Evolutionary conservation across 2,113 vertebrate genomes (phyloP).

Genomic region (Dromaius novaehollandiae): DNA sequence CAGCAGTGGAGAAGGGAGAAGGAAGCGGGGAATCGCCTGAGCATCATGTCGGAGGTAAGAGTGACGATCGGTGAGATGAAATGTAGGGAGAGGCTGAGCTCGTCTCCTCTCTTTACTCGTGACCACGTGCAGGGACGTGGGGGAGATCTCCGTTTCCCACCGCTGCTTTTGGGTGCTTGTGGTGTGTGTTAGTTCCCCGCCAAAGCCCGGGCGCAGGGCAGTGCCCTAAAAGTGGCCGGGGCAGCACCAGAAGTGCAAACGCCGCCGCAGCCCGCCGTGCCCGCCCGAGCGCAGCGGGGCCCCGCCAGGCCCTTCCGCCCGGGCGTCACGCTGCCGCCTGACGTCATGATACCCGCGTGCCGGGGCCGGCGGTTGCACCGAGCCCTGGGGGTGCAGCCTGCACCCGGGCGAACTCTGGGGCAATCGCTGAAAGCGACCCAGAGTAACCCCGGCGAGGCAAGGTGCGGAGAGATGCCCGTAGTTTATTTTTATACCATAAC

Average conservation of each 20-base stretch:
- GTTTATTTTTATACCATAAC: not conserved
- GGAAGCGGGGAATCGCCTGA: not conserved
- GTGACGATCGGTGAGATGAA: not conserved
- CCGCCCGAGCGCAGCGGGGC: not conserved
- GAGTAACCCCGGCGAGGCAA: not conserved
- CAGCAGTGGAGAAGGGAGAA: not conserved
- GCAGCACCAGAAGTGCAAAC: too few relatives aligned
- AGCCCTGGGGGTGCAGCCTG: not conserved
- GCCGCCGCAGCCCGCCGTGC: too few relatives aligned
- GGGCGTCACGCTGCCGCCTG: not conserved
- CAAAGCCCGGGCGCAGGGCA: too few relatives aligned
- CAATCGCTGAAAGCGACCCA: not conserved
- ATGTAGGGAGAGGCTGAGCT: not conserved
- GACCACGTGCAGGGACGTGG: not conserved
- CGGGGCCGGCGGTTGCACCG: too few relatives aligned
- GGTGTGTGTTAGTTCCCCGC: too few relatives aligned
- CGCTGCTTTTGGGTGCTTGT: too few relatives aligned
- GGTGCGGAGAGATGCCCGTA: not conserved
- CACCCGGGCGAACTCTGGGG: not conserved
- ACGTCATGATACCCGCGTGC: too few relatives aligned
- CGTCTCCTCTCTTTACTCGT: not conserved
- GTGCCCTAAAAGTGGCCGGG: too few relatives aligned
- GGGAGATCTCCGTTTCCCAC: too few relatives aligned
- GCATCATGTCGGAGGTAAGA: too few relatives aligned
- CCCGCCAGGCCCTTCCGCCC: rapidly evolving